Base-by-base conservation (phyloP, 2,888 invertebrate genomes). In the Ditula angustiorana region DNA sequence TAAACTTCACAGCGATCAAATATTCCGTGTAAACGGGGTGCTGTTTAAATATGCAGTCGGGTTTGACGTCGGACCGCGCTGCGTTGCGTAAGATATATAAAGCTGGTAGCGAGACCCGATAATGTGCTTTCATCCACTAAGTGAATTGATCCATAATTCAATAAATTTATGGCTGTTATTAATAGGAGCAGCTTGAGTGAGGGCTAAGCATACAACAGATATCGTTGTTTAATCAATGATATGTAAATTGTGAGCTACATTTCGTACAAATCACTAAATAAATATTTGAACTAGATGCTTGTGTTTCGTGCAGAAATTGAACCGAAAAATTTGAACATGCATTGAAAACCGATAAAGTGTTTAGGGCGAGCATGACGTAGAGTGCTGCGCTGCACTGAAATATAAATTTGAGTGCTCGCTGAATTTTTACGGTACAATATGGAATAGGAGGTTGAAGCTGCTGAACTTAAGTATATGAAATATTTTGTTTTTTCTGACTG, bases 21-120 rank as follows among this genome's bases (percentile, higher is more conserved):
- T 85, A 88, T 88, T 87, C 86, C 73, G 77, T 80, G 79, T 79
- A 82, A 87, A 86, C 81, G 80, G 74, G 75, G 73, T 76, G 74
- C 75, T 71, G 71, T 81, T 88, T 80, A 87, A 88, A 84, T 86
- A 88, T 88, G 83, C 83, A 88, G 63, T 47, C 56, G 37, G 58
- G 63, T 53, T 52, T 61, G 66, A 64, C 69, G 68, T 50, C 56
- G 16, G 28, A 10, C 16, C 7, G 11, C 19, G 28, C 30, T 30
- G 41, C 41, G 41, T 41, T 19, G 19, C 19, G 19, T 41, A 41
- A 16, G 41, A 19, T 41, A 37, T 7, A 16, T 2, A 37, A 13
- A 19, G 8, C 19, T 19, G 19, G 19, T 19, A 41, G 41, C 35
- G 35, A 13, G 35, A 37, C 5, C 41, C 19, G 41, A 41, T 41